Base-by-base conservation (phyloP, 2,113 vertebrate species). In the Malurus elegans region DNA sequence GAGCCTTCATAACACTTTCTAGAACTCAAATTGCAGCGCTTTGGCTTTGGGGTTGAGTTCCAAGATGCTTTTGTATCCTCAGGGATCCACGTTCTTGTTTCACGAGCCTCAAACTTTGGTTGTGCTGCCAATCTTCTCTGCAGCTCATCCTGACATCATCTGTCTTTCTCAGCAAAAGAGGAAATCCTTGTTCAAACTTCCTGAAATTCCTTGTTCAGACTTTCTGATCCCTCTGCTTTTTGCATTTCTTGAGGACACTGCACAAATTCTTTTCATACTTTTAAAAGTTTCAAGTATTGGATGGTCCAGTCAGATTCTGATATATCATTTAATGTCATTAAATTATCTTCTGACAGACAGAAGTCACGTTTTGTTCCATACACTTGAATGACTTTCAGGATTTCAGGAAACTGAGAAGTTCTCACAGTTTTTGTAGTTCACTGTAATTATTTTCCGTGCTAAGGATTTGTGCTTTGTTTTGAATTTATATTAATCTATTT, bases 101-200 rank as follows among this genome's bases (percentile, higher is more conserved):
- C 54, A 93, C 34, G 29, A 50, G 32, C 4, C 9, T 84, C 5
- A 38, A 12, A 40, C 16, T n/a, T 72, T 32, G 29, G 6, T 12
- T 71, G 5, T 14, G 12, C 17, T 70, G 29, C 10, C 7, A 25
- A 1, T 51, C 65, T 88, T 78, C 29, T 66, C 75, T 51, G 47
- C 0, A 0, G 7, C 12, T 45, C 44, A 29, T 28, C 24, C 16
- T 36, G 51, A 14, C 17, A 20, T 47, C 60, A n/a, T 31, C 20
- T 20, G 18, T 47, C 34, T 34, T 74, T 42, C 60, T 66, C 45
- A 54, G n/a, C 10, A 34, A 11, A 48, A 38, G 29, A 28, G 53
- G 17, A 18, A 14, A 9, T 60, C 13, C 38, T 56, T 14, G 2
- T 29, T 65, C 66, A 58, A 42, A 28, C 10, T 36, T 73, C 48